Percentiles rank a stretch among this genome's conserved stretches.
phyloP scores from a whole-genome alignment of 1,140 invertebrate species.

The Nebria ingens region DNA sequence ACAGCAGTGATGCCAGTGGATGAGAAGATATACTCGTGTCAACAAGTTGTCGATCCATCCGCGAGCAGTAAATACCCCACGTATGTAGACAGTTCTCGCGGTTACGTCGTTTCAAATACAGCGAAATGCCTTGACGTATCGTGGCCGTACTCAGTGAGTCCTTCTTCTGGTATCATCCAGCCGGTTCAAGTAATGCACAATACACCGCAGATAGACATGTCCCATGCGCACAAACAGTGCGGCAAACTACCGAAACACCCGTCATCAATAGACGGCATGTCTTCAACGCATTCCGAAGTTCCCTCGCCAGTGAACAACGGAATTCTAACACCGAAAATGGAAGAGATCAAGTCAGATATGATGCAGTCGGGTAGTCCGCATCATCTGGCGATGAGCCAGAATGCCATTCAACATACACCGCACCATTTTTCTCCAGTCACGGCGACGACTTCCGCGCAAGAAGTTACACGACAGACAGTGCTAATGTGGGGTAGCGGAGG shows the following conservation, averaged over 20 bases:
- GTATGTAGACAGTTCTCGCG: constrained; percentile 38
- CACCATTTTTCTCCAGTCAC: constrained; percentile 37
- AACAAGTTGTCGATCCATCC: constrained; percentile 40
- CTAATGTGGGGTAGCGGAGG: constrained; percentile 69
- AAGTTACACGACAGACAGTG: constrained; percentile 67
- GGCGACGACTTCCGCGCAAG: constrained; percentile 24
- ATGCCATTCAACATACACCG: constrained; percentile 34
- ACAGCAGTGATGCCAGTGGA: constrained; percentile 37
- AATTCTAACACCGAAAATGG: constrained; percentile 50
- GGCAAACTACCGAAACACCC: constrained; percentile 42
- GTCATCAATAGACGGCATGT: constrained; percentile 40
- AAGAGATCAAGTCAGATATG: constrained; percentile 47
- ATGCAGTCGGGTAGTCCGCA: constrained; percentile 32
- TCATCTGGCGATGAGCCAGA: constrained; percentile 35
- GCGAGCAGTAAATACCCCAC: constrained; percentile 33
- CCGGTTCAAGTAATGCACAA: constrained; percentile 40
- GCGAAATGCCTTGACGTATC: constrained; percentile 33
- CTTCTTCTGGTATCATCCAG: constrained; percentile 38
- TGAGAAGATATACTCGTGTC: constrained; percentile 53
- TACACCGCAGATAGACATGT: constrained; percentile 31
- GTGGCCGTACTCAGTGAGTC: constrained; percentile 38
- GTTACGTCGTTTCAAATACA: constrained; percentile 42
- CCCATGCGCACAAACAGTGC: constrained; percentile 26
- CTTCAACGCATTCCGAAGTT: constrained; percentile 41
- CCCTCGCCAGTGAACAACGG: constrained; percentile 44